A percentile compares a stretch with the other conserved stretches of the same genome.
Conservation (phyloP, 1,140 invertebrate species). For the Temnothorax curvispinosus region DNA sequence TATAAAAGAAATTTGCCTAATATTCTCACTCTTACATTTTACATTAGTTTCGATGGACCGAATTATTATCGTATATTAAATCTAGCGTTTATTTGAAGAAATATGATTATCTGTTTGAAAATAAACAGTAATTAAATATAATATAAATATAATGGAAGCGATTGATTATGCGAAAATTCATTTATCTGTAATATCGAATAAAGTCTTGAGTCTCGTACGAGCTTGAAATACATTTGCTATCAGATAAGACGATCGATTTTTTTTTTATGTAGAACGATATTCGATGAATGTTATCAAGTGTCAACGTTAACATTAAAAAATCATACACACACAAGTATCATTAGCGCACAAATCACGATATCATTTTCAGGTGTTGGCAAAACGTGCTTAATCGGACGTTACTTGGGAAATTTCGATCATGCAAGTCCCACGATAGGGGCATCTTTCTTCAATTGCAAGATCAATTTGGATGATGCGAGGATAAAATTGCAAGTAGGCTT, state of each 20-base stretch:
- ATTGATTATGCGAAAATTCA: background rate
- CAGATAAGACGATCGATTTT: constrained; percentile 2
- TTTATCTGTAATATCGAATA: background rate
- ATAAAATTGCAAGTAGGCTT: constrained; percentile 90
- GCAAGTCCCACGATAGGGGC: constrained; percentile 94
- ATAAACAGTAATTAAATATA: constrained; percentile 19
- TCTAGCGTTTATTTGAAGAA: constrained; percentile 3
- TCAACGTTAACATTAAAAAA: background rate
- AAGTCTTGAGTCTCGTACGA: background rate
- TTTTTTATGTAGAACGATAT: background rate
- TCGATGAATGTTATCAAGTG: background rate
- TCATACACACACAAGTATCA: background rate
- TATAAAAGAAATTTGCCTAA: background rate
- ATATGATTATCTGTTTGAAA: constrained; percentile 1
- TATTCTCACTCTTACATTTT: constrained; percentile 12
- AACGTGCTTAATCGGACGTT: constrained; percentile 93
- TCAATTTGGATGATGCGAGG: constrained; percentile 89
- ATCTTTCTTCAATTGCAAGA: constrained; percentile 94
- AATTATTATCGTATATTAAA: constrained; percentile 8
- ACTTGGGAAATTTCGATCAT: constrained; percentile 92
- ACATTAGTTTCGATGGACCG: background rate
- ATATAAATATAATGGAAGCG: background rate
- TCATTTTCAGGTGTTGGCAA: constrained; percentile 93
- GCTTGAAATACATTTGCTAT: background rate
- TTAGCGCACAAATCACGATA: background rate